phyloP scores from a whole-genome alignment of 1,140 invertebrate species.

The Ephestia elutella region DNA sequence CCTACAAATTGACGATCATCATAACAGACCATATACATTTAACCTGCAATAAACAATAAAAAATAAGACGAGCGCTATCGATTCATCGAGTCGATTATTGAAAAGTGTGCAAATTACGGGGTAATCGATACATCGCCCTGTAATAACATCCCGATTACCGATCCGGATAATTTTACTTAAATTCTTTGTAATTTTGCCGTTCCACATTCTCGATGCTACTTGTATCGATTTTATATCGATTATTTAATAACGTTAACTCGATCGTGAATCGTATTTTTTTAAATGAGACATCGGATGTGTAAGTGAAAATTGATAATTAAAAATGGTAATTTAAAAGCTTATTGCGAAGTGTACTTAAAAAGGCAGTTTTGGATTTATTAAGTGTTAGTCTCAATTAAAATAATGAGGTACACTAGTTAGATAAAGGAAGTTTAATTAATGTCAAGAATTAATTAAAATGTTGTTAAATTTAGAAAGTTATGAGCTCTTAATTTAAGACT shows the following conservation, averaged over 20 bases:
- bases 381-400: constrained; percentile 1
- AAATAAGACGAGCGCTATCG: constrained; percentile 12
- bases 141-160: constrained; percentile 28
- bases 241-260: neutral
- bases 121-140: constrained; percentile 22
- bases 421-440: constrained; percentile 1
- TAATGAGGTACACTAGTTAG: neutral
- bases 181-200: constrained; percentile 31
- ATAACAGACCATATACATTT: neutral
- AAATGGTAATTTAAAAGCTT: neutral
- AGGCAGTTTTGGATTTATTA: neutral
- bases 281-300: neutral
- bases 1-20: neutral
- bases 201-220: constrained; percentile 16
- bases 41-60: constrained; percentile 10
- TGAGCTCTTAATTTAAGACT: neutral
- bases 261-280: neutral
- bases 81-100: constrained; percentile 27
- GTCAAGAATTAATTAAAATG: constrained; percentile 1
- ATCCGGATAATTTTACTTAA: constrained; percentile 23
- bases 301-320: neutral
- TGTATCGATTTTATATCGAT: constrained; percentile 7
- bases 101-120: constrained; percentile 38
- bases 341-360: neutral
- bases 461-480: constrained; percentile 4